phyloP scores from a whole-genome alignment of 2,113 vertebrate genomes.

The Marmota flaviventris region DNA sequence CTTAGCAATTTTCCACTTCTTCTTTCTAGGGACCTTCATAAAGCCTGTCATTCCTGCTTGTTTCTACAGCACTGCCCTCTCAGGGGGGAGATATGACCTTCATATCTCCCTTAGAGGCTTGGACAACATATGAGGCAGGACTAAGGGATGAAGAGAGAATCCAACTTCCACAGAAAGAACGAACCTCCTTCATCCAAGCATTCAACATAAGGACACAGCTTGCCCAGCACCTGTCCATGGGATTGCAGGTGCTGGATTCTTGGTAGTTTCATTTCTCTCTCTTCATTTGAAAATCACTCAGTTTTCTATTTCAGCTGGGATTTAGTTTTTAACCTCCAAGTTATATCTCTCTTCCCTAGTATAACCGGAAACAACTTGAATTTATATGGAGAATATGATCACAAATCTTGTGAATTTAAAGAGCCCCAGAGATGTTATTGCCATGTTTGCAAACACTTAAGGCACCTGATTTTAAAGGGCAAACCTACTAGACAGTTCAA shows the following conservation, averaged over 20 bases:
- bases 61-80: neutral
- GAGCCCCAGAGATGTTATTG: neutral
- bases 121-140: neutral
- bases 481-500: slow-evolving; percentile 12
- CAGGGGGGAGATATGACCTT: neutral
- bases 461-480: slow-evolving; percentile 36
- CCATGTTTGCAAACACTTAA: neutral
- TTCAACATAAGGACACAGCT: neutral
- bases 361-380: slow-evolving; percentile 8
- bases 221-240: neutral
- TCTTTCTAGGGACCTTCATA: neutral
- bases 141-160: neutral
- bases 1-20: neutral
- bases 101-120: neutral
- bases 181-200: neutral
- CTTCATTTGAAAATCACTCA: slow-evolving; percentile 24
- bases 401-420: slow-evolving; percentile 46
- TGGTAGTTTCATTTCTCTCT: neutral
- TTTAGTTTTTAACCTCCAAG: slow-evolving; percentile 33
- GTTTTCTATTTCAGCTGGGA: neutral
- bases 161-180: neutral
- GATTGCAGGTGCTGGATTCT: neutral
- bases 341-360: neutral
- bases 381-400: slow-evolving; percentile 21
- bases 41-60: neutral